Evolutionary conservation across 2,113 vertebrate genomes (phyloP).

Genomic region (Ophthalmolycus amberensis): DNA sequence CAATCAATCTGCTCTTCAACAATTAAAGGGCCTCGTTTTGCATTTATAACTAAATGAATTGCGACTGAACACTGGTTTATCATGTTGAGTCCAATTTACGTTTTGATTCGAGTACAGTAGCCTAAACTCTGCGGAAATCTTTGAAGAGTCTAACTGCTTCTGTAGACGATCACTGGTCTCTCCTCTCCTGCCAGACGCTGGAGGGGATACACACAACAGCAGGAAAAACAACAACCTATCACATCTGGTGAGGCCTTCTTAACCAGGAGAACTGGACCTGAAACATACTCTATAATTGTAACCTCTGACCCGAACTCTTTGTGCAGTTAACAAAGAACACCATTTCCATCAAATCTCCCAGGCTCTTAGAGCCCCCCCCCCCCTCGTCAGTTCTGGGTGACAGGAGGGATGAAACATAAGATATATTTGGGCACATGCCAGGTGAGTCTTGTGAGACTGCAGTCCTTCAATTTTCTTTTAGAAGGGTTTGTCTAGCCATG

Average conservation of each 20-base stretch:
- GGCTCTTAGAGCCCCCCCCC: slow-evolving; percentile 7
- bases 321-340: slow-evolving; percentile 47
- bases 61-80: slow-evolving; percentile 15
- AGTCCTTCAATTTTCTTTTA: slow-evolving; percentile 40
- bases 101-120: slow-evolving; percentile 40
- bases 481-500: slow-evolving; percentile 15
- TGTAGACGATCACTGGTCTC: slow-evolving; percentile 50
- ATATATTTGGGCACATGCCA: slow-evolving; percentile 37
- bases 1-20: slow-evolving; percentile 36
- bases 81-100: slow-evolving; percentile 42
- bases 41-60: slow-evolving; percentile 37
- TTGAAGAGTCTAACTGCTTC: slow-evolving; percentile 29
- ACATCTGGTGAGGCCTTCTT: slow-evolving; percentile 47
- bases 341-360: slow-evolving; percentile 44
- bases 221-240: slow-evolving; percentile 23
- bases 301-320: slow-evolving; percentile 28
- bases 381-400: slow-evolving; percentile 45
- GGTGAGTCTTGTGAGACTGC: slow-evolving; percentile 36
- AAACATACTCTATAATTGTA: slow-evolving; percentile 30
- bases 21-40: slow-evolving; percentile 28
- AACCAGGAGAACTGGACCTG: slow-evolving; percentile 37
- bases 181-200: slow-evolving; percentile 66
- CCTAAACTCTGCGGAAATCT: slow-evolving; percentile 20
- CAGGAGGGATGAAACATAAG: slow-evolving; percentile 31
- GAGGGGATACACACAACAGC: slow-evolving; percentile 54